Conservation (phyloP, 2,888 invertebrate species). For the Drosophila anomalipes region DNA sequence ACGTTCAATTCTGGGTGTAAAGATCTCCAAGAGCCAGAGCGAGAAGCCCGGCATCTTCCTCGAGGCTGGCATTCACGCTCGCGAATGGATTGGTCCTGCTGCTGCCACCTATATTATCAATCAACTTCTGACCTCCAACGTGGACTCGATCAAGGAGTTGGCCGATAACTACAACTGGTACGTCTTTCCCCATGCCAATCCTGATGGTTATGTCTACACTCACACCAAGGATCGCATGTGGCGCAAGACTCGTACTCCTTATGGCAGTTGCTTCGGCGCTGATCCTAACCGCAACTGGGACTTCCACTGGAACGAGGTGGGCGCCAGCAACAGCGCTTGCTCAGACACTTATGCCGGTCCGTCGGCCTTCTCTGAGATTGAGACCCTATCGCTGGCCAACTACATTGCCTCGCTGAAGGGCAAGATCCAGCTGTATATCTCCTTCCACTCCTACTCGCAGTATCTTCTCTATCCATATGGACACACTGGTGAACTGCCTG, state of each 20-base stretch:
- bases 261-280: slow-evolving; percentile 87
- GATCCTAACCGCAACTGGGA: slow-evolving; percentile 93
- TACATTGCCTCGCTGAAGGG: slow-evolving; percentile 86
- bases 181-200: slow-evolving; percentile 91
- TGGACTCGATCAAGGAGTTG: slow-evolving; percentile 85
- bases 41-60: slow-evolving; percentile 87
- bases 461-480: slow-evolving; percentile 90
- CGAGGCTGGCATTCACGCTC: slow-evolving; percentile 89
- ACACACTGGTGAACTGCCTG: slow-evolving; percentile 87
- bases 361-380: slow-evolving; percentile 88
- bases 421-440: slow-evolving; percentile 88
- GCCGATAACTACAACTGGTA: slow-evolving; percentile 89
- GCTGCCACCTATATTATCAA: slow-evolving; percentile 88
- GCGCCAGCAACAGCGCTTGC: slow-evolving; percentile 87
- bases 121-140: slow-evolving; percentile 87
- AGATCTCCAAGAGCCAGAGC: slow-evolving; percentile 85
- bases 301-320: slow-evolving; percentile 88
- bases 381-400: slow-evolving; percentile 86
- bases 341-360: slow-evolving; percentile 89
- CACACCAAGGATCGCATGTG: slow-evolving; percentile 87
- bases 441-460: slow-evolving; percentile 92
- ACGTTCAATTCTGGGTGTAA: slow-evolving; percentile 88
- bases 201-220: slow-evolving; percentile 91
- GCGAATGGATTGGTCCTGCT: slow-evolving; percentile 91
- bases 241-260: slow-evolving; percentile 88